phyloP scores from a whole-genome alignment of 2,113 vertebrate genomes.

The Pionites leucogaster region DNA sequence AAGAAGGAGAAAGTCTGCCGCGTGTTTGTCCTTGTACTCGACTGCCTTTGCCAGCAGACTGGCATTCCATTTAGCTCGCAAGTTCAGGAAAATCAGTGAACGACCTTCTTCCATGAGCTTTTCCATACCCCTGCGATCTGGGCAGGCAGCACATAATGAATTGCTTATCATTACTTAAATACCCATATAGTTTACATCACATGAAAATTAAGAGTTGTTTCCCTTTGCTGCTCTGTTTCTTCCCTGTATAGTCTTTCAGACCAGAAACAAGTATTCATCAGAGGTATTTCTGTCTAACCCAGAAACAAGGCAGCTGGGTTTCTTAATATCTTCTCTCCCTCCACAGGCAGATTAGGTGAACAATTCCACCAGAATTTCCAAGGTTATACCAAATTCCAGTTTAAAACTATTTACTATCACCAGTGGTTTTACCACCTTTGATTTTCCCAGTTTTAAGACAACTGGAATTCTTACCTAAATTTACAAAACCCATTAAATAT shows the following conservation, averaged over 20 bases:
- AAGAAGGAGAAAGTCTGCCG: background rate
- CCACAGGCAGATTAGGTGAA: background rate
- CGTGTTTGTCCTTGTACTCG: rapidly evolving
- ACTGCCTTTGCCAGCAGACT: background rate
- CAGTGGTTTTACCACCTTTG: background rate
- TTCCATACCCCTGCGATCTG: background rate
- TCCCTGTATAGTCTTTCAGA: background rate
- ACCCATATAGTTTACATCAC: background rate
- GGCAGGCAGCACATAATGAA: background rate
- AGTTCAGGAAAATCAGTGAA: background rate
- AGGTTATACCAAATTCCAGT: background rate
- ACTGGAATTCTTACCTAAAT: background rate
- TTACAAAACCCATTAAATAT: background rate
- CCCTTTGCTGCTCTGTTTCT: background rate
- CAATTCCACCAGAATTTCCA: background rate
- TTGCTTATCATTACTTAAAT: background rate
- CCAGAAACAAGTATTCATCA: background rate
- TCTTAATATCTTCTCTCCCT: background rate
- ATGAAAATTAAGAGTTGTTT: background rate
- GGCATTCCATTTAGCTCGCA: background rate
- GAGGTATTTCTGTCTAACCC: background rate
- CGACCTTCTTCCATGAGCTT: background rate
- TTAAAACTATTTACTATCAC: background rate
- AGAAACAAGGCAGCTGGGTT: background rate
- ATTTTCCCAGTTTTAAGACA: background rate